Percentiles rank a stretch among this genome's conserved stretches.
Conservation (phyloP, 2,113 vertebrate genomes). For the Aphyosemion australe region DNA sequence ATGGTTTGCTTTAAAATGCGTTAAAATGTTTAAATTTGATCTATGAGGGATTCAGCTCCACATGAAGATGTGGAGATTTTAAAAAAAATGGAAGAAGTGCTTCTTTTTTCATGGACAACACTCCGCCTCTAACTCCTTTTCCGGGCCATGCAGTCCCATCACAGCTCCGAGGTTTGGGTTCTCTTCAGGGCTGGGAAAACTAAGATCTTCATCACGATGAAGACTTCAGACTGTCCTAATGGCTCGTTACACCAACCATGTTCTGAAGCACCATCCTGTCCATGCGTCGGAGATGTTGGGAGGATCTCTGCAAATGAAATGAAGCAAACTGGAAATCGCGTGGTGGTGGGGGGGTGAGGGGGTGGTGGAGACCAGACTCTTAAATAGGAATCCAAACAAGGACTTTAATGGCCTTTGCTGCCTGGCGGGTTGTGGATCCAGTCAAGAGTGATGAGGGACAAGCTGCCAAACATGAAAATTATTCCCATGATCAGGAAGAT, state of each 20-base stretch:
- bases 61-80: too few relatives aligned
- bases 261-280: constrained; percentile 23
- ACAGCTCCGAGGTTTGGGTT: constrained; percentile 23
- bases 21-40: neutral
- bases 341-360: neutral
- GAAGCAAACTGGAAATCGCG: neutral
- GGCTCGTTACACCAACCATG: constrained; percentile 25
- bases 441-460: constrained; percentile 91
- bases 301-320: constrained; percentile 1
- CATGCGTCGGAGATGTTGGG: constrained; percentile 13
- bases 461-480: constrained; percentile 94
- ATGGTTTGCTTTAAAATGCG: neutral
- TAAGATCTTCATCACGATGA: neutral
- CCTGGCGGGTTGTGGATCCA: constrained; percentile 90
- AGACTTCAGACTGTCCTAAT: constrained; percentile 6
- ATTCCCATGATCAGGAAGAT: constrained; percentile 89
- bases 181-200: constrained; percentile 14
- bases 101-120: constrained; percentile 40
- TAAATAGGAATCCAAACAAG: constrained; percentile 8
- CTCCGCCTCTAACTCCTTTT: constrained; percentile 23
- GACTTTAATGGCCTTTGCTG: constrained; percentile 66
- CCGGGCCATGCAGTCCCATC: constrained; percentile 6
- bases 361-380: constrained; percentile 28
- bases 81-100: constrained; percentile 56
- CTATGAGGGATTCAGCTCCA: constrained; percentile 3